Evolutionary conservation across 2,797 vertebrate species (phyloP).

Genomic region (Myotis myotis): DNA sequence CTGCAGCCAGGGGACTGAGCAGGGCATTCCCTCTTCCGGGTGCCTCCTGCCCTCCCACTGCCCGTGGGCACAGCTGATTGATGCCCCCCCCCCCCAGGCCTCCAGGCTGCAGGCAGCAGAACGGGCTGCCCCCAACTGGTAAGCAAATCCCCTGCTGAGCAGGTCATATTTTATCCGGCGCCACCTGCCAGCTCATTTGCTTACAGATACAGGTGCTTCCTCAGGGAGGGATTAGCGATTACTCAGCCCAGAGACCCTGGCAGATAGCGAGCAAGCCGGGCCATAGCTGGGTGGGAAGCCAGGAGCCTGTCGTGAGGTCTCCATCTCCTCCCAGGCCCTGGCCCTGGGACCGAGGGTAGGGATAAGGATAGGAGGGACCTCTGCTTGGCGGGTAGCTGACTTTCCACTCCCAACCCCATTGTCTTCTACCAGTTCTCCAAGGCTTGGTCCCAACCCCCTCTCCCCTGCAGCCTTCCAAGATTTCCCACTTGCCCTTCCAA

Average conservation of each 20-base stretch:
- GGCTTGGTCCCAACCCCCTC: background rate
- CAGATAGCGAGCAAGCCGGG: background rate
- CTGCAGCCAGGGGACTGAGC: background rate
- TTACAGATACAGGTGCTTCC: conserved; percentile 64
- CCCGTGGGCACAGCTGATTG: background rate
- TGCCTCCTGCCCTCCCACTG: background rate
- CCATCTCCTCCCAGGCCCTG: background rate
- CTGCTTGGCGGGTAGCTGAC: background rate
- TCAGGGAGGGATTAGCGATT: conserved; percentile 54
- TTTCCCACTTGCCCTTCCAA: background rate
- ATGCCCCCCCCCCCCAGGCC: background rate
- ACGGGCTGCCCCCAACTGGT: background rate
- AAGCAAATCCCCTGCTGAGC: conserved; percentile 70
- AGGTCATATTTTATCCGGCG: conserved; percentile 63
- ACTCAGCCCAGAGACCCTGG: conserved; percentile 53
- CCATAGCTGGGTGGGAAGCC: background rate
- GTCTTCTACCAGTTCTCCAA: background rate
- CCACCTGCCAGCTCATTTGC: conserved; percentile 74
- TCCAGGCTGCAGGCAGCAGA: background rate
- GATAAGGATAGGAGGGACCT: too few relatives aligned
- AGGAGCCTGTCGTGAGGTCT: background rate
- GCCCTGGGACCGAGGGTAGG: background rate
- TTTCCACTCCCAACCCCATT: background rate
- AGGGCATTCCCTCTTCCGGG: background rate
- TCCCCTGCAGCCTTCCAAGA: background rate